These are phyloP conservation scores for Acropora tenuis DNA, from an alignment of 64 coral and sea anemone genomes.

Conservation along the genomic window DNA sequence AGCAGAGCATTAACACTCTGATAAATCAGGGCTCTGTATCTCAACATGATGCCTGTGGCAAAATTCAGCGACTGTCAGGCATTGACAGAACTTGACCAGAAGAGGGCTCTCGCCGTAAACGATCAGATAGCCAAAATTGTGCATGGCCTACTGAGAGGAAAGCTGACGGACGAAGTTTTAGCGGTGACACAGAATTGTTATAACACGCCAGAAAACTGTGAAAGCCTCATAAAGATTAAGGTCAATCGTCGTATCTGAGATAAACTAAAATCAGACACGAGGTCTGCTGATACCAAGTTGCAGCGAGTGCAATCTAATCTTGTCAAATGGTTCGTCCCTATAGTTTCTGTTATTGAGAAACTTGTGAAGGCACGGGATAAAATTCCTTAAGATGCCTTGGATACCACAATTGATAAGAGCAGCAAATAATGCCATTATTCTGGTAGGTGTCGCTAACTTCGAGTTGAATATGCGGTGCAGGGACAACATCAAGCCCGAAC, in stretches of 20 bases:
- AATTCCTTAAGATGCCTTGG: constrained; percentile 17
- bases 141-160: constrained; percentile 1
- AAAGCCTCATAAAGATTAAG: too few species aligned
- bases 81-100: constrained; percentile 48
- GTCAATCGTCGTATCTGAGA: too few species aligned
- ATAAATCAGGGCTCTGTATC: background rate
- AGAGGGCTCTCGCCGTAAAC: constrained; percentile 27
- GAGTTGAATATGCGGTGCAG: constrained; percentile 40
- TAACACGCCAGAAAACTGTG: too few species aligned
- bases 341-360: constrained; percentile 23
- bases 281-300: constrained; percentile 31
- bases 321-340: constrained; percentile 11
- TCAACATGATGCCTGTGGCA: background rate
- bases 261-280: background rate
- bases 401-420: constrained; percentile 17
- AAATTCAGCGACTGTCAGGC: constrained; percentile 20
- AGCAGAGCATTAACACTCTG: constrained; percentile 7
- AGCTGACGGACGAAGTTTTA: constrained; percentile 20
- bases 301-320: constrained; percentile 28
- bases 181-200: background rate
- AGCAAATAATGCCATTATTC: constrained; percentile 34
- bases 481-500: constrained; percentile 8
- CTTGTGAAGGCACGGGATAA: constrained; percentile 15
- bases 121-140: constrained; percentile 31
- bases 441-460: constrained; percentile 39